A percentile compares a stretch with the other conserved stretches of the same genome.
phyloP scores from a whole-genome alignment of 2,888 invertebrate genomes.

The Cetonia aurata region DNA sequence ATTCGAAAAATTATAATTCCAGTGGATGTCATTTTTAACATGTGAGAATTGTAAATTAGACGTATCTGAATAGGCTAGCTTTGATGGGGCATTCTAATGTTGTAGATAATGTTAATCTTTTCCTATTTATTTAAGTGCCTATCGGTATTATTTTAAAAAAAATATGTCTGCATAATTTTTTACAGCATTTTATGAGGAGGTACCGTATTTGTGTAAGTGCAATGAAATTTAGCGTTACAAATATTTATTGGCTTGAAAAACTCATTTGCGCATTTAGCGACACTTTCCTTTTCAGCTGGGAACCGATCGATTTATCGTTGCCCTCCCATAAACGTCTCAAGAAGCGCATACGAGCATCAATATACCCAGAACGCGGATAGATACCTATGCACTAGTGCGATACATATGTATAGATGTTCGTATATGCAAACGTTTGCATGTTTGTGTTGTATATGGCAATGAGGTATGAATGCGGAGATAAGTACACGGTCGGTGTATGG shows the following conservation, averaged over 20 bases:
- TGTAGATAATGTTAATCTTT: too few relatives aligned
- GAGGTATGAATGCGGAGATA: conserved; percentile 27
- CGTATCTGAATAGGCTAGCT: too few relatives aligned
- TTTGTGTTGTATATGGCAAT: conserved; percentile 18
- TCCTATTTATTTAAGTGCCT: too few relatives aligned
- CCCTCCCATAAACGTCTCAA: neutral
- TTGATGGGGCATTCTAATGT: too few relatives aligned
- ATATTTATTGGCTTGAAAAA: conserved; percentile 5
- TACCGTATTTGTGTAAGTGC: neutral
- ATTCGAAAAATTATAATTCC: too few relatives aligned
- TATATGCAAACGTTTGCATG: neutral
- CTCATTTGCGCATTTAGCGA: conserved; percentile 9
- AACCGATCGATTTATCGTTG: conserved; percentile 7
- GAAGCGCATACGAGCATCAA: conserved; percentile 15
- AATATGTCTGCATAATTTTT: too few relatives aligned
- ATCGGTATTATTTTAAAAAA: too few relatives aligned
- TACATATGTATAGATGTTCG: neutral
- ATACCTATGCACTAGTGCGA: neutral
- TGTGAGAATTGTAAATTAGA: too few relatives aligned
- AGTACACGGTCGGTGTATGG: conserved; percentile 3
- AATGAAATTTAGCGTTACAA: neutral
- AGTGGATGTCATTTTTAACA: too few relatives aligned
- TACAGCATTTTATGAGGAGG: neutral
- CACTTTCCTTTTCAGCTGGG: neutral
- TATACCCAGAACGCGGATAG: conserved; percentile 8